Percentiles rank a stretch among this genome's conserved stretches.
These are phyloP conservation scores for Cyphomyrmex costatus DNA, from an alignment of 1,140 invertebrate genomes.

Conservation along the genomic window DNA sequence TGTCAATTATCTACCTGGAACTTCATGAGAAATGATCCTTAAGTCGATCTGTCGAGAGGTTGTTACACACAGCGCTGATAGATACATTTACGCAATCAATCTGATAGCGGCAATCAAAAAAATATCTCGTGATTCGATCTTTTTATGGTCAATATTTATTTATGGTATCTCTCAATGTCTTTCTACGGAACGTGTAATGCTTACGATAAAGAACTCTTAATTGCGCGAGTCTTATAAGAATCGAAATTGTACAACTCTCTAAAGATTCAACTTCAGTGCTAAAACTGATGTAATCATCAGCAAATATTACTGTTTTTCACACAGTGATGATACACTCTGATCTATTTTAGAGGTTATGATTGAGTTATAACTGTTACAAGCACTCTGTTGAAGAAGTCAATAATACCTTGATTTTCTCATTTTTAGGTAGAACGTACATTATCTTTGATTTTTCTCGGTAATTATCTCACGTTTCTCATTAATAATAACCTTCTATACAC, in stretches of 20 bases:
- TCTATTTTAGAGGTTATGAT: too few relatives aligned
- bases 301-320: too few relatives aligned
- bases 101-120: constrained; percentile 36
- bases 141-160: constrained; percentile 27
- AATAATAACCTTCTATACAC: not conserved
- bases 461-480: not conserved
- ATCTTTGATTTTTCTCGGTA: not conserved
- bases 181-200: not conserved
- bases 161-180: constrained; percentile 9
- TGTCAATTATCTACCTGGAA: constrained; percentile 81
- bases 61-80: constrained; percentile 64
- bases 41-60: constrained; percentile 27
- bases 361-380: too few relatives aligned
- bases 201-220: not conserved
- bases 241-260: not conserved
- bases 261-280: too few relatives aligned
- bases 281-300: too few relatives aligned
- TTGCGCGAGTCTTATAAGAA: not conserved
- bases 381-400: too few relatives aligned
- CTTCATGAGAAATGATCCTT: constrained; percentile 77
- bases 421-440: too few relatives aligned
- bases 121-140: constrained; percentile 1
- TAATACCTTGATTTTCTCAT: too few relatives aligned
- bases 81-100: constrained; percentile 64
- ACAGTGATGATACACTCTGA: too few relatives aligned